Evolutionary conservation across 1,140 invertebrate genomes (phyloP), one percentile per base, ranked within the genome.

Genomic region (Myzus persicae): DNA sequence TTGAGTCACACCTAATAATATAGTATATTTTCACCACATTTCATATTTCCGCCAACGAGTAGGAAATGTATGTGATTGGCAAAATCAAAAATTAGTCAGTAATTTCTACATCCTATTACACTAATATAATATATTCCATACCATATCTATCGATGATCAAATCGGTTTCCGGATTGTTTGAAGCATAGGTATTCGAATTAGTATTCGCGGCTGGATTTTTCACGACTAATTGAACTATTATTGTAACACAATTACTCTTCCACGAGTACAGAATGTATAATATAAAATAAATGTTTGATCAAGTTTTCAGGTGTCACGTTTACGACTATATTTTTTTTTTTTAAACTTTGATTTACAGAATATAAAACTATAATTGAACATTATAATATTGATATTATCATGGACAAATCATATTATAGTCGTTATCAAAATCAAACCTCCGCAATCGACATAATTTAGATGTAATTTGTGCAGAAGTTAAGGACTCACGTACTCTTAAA

Each of bases 221-320:
- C n/a, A 76, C 31, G n/a, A n/a, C n/a, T 76, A 76, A n/a, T 76
- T 76, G n/a, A n/a, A 76, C 31, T n/a, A 76, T 76, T 76, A 76
- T 76, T 20, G 4, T 76, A 76, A 18, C 31, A n/a, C 31, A 76
- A 76, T 76, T n/a, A 76, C 59, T 76, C 31, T n/a, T 76, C 3
- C 31, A n/a, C 59, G 14, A 76, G 31, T 76, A 76, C 5, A n/a
- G 31, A 76, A 76, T n/a, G 31, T 76, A 76, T 76, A 76, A 51
- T 51, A 51, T 76, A 18, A 76, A 76, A n/a, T 76, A n/a, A n/a
- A 76, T 76, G 18, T 76, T 76, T 76, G 3, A 76, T n/a, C 14
- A 76, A 76, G 59, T n/a, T 67, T 18, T 14, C 4, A 11, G 14
- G 31, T 76, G 59, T 76, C 31, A 76, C 31, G 31, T 76, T 18